Evolutionary conservation across 2,113 vertebrate genomes (phyloP).

Genomic region (Equus quagga): DNA sequence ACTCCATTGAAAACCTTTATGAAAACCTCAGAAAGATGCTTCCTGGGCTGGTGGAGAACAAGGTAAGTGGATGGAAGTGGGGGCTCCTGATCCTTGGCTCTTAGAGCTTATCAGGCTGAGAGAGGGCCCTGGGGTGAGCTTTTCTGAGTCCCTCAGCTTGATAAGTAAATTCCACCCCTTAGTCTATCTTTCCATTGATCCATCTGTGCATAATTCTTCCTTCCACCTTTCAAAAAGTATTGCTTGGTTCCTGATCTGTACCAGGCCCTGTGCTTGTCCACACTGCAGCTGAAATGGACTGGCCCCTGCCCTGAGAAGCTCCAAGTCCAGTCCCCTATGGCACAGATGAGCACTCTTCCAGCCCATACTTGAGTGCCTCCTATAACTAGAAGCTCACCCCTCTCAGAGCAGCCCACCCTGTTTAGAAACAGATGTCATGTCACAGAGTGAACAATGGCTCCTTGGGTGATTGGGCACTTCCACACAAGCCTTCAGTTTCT

Average conservation of each 20-base stretch:
- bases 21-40: neutral
- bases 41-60: constrained; percentile 59
- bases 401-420: neutral
- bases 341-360: neutral
- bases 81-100: neutral
- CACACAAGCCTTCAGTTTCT: neutral
- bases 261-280: neutral
- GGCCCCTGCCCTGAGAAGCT: neutral
- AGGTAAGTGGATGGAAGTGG: constrained; percentile 13
- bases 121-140: neutral
- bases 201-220: neutral
- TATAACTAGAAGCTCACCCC: neutral
- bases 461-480: neutral
- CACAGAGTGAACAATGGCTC: neutral
- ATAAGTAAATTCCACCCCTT: neutral
- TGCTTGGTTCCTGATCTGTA: neutral
- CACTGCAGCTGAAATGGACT: neutral
- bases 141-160: neutral
- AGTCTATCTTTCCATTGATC: neutral
- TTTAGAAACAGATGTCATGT: neutral
- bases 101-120: neutral
- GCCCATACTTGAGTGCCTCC: neutral
- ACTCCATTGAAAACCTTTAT: neutral
- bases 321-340: neutral
- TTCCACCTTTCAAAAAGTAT: neutral